Evolutionary conservation across 1,140 invertebrate genomes (phyloP), one percentile per base, ranked within the genome.

Genomic region (Drosophila parvula): DNA sequence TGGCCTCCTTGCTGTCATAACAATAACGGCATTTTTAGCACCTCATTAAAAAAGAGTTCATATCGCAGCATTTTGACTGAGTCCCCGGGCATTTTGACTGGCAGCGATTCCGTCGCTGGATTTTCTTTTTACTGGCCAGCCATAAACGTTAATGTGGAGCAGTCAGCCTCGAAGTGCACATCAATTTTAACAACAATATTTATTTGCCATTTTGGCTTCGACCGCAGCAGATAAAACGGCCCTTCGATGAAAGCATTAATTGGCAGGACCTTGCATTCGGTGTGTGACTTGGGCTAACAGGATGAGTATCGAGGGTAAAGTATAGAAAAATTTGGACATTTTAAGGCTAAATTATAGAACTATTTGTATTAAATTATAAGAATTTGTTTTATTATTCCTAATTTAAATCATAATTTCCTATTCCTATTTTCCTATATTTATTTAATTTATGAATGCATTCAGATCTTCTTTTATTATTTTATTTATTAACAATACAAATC

Each of bases 21-120:
- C 78, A 89, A 89, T 89, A 90, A 89, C 81, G 74, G 78, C 84
- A 90, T 89, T 90, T 88, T 89, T 89, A 89, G 85, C 84, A 89
- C 84, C 84, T 89, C 84, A 89, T 89, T 89, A 89, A 89, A 88
- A 89, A 89, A 89, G 84, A 89, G 84, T 89, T 89, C 84, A 89
- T 89, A 89, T 89, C 84, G 74, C 62, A 65, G 63, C 68, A 68
- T 77, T 80, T 83, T 73, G 59, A 84, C 75, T 47, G 80, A 76
- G 77, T 84, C 73, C 48, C 30, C 74, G 57, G 58, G 34, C 53
- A 53, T 60, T 51, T 43, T 36, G 62, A 32, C 48, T 51, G 48
- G 48, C 48, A 18, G 48, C 51, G 48, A 50, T 70, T 44, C 27
- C 12, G 22, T 58, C 5, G 55, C 50, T n/a, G 53, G 51, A 60